Evolutionary conservation across 2,888 invertebrate genomes (phyloP), one percentile per base, ranked within the genome.

Genomic region (Trachelus troglodyta): DNA sequence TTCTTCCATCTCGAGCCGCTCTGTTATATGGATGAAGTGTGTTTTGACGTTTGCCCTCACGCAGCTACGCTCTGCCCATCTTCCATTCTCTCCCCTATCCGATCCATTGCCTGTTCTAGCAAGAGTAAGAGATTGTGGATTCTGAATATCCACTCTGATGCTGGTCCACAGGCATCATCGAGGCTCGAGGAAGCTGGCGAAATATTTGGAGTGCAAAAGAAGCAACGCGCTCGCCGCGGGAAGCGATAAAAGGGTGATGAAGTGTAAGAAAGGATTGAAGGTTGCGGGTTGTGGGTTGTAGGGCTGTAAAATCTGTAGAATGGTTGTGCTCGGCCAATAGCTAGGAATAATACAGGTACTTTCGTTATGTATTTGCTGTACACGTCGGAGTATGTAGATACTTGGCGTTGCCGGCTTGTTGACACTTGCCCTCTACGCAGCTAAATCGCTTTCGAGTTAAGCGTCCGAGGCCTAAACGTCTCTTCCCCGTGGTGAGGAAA

Each of bases 11-110:
- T 33, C 30, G 12, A 12, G 40, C 40, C 1, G 40, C 40, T 40
- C 40, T 69, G 30, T 84, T 81, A 84, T 85, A 83, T 85, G 87
- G 84, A 88, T 86, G 88, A 89, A 88, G 88, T 89, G 89, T 90
- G 90, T 90, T 90, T 90, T 90, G 90, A 90, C 89, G 90, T 90
- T 89, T 86, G 87, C 87, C 88, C 90, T 89, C 88, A 84, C 89
- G 85, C 87, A 78, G 82, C 81, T 81, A 85, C 87, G 87, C 86
- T 33, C 69, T 33, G 69, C 69, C 56, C 23, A 37, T 69, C 69
- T 23, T 34, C 83, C 83, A 82, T 76, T 79, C 80, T 79, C 80
- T 69, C 73, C 75, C 80, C 33, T 6, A 4, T 69, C 37, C 74
- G 75, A 35, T 76, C 76, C 12, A n/a, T 74, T 40, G 37, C 30